A percentile compares a stretch with the other conserved stretches of the same genome.
phyloP scores from a whole-genome alignment of 35 echinoderm and acorn worm genomes.

The Hemicentrotus pulcherrimus region DNA sequence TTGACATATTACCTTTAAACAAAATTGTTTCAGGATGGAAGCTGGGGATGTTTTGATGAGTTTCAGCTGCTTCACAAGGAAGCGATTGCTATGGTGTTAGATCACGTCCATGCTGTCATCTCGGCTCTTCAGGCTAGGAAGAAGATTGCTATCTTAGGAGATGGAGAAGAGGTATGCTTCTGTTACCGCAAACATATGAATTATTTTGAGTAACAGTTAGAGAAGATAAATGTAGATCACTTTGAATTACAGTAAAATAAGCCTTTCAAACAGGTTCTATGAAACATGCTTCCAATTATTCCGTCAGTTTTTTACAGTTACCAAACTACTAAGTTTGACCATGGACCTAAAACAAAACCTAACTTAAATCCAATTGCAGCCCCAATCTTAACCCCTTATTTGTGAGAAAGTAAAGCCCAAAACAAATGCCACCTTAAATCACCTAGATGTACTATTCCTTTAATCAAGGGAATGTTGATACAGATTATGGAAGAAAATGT shows the following conservation, averaged over 20 bases:
- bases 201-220: too few species aligned
- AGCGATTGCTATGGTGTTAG: constrained; percentile 85
- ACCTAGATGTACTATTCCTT: too few species aligned
- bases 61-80: constrained; percentile 80
- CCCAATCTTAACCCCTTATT: too few species aligned
- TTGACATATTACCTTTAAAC: not conserved
- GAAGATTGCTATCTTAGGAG: constrained; percentile 72
- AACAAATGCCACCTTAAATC: too few species aligned
- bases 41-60: constrained; percentile 99
- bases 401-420: too few species aligned
- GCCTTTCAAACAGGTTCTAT: too few species aligned
- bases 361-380: too few species aligned
- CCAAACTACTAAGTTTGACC: too few species aligned
- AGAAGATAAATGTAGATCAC: not conserved
- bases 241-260: not conserved
- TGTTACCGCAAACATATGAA: too few species aligned
- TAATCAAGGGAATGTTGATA: not conserved
- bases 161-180: constrained; percentile 91
- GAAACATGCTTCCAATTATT: too few species aligned
- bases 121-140: constrained; percentile 71
- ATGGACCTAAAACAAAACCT: too few species aligned
- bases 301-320: too few species aligned
- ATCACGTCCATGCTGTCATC: constrained; percentile 87
- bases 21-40: constrained; percentile 74
- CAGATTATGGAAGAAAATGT: not conserved